Conservation (phyloP, 2,113 vertebrate genomes). For the Melanotaenia duboulayi region DNA sequence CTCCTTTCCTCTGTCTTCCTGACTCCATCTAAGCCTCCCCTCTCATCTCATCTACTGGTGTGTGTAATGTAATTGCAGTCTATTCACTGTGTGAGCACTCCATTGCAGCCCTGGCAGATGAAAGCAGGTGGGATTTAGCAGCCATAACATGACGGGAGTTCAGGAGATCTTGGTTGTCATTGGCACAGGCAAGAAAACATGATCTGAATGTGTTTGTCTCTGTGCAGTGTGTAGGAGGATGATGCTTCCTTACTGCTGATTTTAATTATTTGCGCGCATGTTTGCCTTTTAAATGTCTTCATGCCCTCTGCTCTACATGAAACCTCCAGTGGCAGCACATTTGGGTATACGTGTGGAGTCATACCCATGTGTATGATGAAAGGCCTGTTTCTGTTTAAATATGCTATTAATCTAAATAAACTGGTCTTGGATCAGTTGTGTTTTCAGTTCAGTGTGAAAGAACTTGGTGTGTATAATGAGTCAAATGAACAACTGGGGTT, state of each 20-base stretch:
- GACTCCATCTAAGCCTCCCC: slow-evolving; percentile 40
- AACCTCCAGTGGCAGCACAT: neutral
- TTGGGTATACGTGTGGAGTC: neutral
- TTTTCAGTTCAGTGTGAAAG: too few species aligned
- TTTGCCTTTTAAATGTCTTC: slow-evolving; percentile 9
- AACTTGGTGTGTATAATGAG: too few species aligned
- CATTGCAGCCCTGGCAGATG: slow-evolving; percentile 30
- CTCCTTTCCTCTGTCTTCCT: slow-evolving; percentile 38
- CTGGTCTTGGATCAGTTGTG: too few species aligned
- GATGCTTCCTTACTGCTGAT: slow-evolving; percentile 4
- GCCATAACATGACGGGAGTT: slow-evolving; percentile 15
- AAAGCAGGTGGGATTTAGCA: slow-evolving; percentile 49
- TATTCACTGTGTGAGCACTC: slow-evolving; percentile 26
- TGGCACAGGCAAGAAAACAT: slow-evolving; percentile 19
- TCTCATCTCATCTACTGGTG: slow-evolving; percentile 31
- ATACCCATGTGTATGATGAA: neutral
- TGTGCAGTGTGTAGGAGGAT: slow-evolving; percentile 21
- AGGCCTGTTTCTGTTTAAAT: neutral
- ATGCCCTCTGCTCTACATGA: slow-evolving; percentile 1
- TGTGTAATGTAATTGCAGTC: slow-evolving; percentile 45
- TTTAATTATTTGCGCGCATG: slow-evolving; percentile 7
- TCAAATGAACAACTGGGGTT: too few species aligned
- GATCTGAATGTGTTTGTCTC: neutral
- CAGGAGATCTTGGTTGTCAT: slow-evolving; percentile 8
- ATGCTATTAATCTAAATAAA: too few species aligned